Conservation (phyloP, 1,140 invertebrate species). For the Frieseomelitta varia region DNA sequence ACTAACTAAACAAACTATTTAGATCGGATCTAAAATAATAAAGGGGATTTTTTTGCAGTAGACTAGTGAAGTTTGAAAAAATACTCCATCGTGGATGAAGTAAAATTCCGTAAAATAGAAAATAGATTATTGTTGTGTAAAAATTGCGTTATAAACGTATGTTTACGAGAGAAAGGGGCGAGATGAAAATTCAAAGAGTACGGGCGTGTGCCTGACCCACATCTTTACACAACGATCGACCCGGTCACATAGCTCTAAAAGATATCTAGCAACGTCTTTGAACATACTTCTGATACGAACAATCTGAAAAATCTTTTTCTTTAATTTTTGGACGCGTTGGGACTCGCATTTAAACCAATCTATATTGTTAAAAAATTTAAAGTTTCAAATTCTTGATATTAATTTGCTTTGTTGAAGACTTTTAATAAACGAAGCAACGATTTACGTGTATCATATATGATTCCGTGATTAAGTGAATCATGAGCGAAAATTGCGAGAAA, state of each 20-base stretch:
- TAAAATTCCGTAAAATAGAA: not conserved
- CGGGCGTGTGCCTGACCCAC: conserved; percentile 74
- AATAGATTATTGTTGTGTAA: not conserved
- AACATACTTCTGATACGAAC: conserved; percentile 7
- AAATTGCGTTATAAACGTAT: conserved; percentile 1
- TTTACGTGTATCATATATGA: not conserved
- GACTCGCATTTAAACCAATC: not conserved
- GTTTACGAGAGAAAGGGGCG: conserved; percentile 28
- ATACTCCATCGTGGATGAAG: too few species aligned
- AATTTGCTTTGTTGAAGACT: not conserved
- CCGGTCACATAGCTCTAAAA: conserved; percentile 47
- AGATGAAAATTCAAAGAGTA: conserved; percentile 65
- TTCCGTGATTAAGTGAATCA: not conserved
- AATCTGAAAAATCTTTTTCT: not conserved
- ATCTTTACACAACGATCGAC: conserved; percentile 71
- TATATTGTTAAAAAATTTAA: not conserved
- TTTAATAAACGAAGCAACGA: not conserved
- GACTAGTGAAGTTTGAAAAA: not conserved
- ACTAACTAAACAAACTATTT: too few species aligned
- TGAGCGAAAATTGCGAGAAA: not conserved
- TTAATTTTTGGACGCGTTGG: too few species aligned
- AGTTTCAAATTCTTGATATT: too few species aligned
- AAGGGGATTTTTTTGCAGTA: not conserved
- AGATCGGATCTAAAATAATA: too few species aligned
- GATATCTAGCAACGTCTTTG: conserved; percentile 41